Evolutionary conservation across 2,113 vertebrate species (phyloP), one percentile per base, ranked within the genome.

Genomic region (Gallinago undulata): DNA sequence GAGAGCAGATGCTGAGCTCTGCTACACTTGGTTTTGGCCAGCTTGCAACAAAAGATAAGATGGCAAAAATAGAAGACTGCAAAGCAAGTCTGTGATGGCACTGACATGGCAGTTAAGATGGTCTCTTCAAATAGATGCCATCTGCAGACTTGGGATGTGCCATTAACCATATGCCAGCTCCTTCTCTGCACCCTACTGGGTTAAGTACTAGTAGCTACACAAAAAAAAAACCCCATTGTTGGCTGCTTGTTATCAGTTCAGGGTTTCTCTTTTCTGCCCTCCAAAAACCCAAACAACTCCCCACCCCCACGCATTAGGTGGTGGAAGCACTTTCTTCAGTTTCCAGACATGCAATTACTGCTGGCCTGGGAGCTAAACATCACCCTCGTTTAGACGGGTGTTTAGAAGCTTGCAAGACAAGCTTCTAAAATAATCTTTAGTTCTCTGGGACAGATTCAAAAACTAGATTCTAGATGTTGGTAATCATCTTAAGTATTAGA

Each of bases 81-180:
- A 88, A 39, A 95, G 84, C 69, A 83, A 66, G 77, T 13, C 74
- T 88, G 84, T 16, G 47, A 56, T 59, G 91, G 87, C 78, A 80
- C 35, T 59, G 87, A 55, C 84, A 73, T 69, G 63, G 75, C 89
- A 94, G 59, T 77, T 84, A 60, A 84, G 84, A 91, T 67, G 77
- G 50, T 89, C 62, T 76, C 92, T 91, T 84, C 88, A 55, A 91
- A 94, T 1, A 93, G 70, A 87, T 88, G 87, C 94, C 93, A 95
- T 92, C 93, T 97, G 96, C 91, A 93, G 89, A 59, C 72, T 79
- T 88, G 2, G 88, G 89, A 85, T 84, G 68, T 90, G 70, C 75
- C 91, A 80, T 37, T 77, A 90, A 81, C 69, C 37, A 86, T 68
- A 69, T 16, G 30, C 37, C 91, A 83, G 59, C 76, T 92, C 83